A percentile compares a stretch with the other conserved stretches of the same genome.
These are phyloP conservation scores for Harmothoe impar DNA, from an alignment of 2,888 invertebrate species.

Conservation along the genomic window DNA sequence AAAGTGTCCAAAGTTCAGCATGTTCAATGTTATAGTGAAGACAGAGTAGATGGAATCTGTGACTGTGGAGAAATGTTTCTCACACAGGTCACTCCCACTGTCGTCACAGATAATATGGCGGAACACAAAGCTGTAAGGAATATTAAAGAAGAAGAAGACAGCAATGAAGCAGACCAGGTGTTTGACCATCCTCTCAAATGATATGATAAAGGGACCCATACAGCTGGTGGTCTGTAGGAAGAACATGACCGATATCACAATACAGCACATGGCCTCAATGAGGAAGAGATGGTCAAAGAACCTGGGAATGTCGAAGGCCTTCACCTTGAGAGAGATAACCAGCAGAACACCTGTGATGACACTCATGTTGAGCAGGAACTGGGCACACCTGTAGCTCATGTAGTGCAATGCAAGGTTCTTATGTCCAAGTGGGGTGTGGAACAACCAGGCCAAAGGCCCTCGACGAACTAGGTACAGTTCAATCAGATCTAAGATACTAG, in stretches of 20 bases:
- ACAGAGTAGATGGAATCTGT: not conserved
- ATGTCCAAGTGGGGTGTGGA: not conserved
- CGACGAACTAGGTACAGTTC: not conserved
- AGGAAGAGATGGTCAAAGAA: conserved; percentile 27
- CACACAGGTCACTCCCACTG: not conserved
- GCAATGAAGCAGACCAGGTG: conserved; percentile 29
- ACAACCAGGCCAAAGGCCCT: not conserved
- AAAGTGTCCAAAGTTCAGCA: conserved; percentile 11
- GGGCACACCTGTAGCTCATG: not conserved
- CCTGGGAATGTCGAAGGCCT: not conserved
- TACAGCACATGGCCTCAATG: conserved; percentile 28
- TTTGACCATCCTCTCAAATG: conserved; percentile 42
- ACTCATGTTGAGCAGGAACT: not conserved
- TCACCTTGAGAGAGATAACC: not conserved
- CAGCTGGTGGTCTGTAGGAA: conserved; percentile 25
- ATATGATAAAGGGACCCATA: conserved; percentile 39
- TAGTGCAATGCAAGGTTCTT: not conserved
- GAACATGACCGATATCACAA: conserved; percentile 22
- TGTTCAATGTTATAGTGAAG: conserved; percentile 38
- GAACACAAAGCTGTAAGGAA: conserved; percentile 19
- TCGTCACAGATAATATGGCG: conserved; percentile 20
- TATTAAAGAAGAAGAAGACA: conserved; percentile 27
- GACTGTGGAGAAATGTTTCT: not conserved
- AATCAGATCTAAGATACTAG: not conserved
- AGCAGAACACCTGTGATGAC: not conserved